Base-by-base conservation (phyloP, 2,888 invertebrate species). In the Octonoba sinensis region DNA sequence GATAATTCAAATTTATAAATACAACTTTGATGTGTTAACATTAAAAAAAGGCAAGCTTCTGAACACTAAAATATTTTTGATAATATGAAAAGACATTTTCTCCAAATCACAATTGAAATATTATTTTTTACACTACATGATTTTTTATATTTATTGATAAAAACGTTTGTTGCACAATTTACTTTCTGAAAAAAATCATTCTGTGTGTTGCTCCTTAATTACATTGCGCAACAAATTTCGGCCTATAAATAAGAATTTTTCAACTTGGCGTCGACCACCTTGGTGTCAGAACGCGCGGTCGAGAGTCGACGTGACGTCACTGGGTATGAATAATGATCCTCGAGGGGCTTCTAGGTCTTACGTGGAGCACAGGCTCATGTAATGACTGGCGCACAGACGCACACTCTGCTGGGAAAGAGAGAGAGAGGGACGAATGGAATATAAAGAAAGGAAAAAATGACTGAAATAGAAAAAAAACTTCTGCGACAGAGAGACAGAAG, bases 291-390 rank as follows among this genome's bases (percentile, higher is more conserved):
- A 56, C 24, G 47, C 56, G 59, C 57, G 36, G 20, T 54, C 51
- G 62, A 64, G 73, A 67, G 44, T 27, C 57, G 64, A 57, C 59
- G 59, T 79, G 57, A 79, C 78, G 44, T 24, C 54, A 56, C 66
- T 56, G 15, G 46, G 47, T 65, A 70, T 77, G 79, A 79, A 67
- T 67, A 69, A 79, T 66, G 79, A 62, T 60, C 66, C 73, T 73
- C 79, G 8, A 51, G 78, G 70, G 77, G 49, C 27, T 72, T 59
- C 59, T 57, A 49, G 72, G 66, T 59, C 71, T 78, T 71, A 78
- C 65, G 65, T 78, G 71, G 67, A 67, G 64, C 56, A 70, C 62
- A 64, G 54, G 54, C 44, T 54, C 71, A 51, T 54, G 69, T 76
- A 76, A 62, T 62, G 69, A 79, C 66, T 56, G 60, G 20, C 1